Evolutionary conservation across 2,888 invertebrate species (phyloP), one percentile per base, ranked within the genome.

Genomic region (Congeria kusceri): DNA sequence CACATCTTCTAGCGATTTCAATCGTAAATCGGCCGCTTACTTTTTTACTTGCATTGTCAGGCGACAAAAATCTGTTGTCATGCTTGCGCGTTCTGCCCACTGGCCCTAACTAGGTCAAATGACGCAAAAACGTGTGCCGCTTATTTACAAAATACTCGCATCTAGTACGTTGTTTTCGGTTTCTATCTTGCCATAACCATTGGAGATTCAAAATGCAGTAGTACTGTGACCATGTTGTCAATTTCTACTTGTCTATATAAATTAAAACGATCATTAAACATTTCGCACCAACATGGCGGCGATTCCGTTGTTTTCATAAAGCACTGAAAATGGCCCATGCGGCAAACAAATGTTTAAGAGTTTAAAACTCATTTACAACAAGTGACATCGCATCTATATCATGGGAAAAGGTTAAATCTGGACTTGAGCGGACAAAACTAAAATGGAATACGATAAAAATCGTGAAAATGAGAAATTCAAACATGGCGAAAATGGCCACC

Each of bases 31-130:
- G 15, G 39, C 39, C 15, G 39, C 39, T 25, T 23, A 29, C 7
- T 28, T 25, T 3, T 25, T 11, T 18, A 56, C 56, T 23, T 56
- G 56, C 18, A 56, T 25, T 25, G 18, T 15, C 66, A 64, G 23
- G 18, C 46, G 56, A 5, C 18, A 23, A 57, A 74, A 65, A 47
- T 65, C 29, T 39, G 62, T 62, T 62, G 72, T 32, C 49, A 70
- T 61, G 53, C 15, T 64, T 70, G 49, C 49, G 23, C 62, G 57
- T 53, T 58, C 64, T 49, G 29, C 13, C 20, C 32, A 39, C 56
- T 23, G 53, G 23, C 13, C 18, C 53, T 68, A 83, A 74, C 32
- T 85, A 79, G 85, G 85, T 85, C 85, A 85, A 77, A 78, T 83
- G 83, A 83, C 83, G 83, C 73, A 83, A 73, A 83, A 79, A 65